Evolutionary conservation across 1,140 invertebrate genomes (phyloP).

Genomic region (Panonychus citri): DNA sequence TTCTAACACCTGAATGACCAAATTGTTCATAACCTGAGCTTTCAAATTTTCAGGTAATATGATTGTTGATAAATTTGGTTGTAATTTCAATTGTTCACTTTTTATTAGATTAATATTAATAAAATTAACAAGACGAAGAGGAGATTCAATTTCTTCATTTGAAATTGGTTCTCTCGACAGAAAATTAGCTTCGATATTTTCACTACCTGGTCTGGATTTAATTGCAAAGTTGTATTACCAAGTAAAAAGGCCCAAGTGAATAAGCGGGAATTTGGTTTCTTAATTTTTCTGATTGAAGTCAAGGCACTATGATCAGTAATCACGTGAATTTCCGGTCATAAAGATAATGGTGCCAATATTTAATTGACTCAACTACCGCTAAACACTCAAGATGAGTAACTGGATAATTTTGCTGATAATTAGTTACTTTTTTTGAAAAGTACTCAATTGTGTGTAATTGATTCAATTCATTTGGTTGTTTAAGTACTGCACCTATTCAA

Average conservation of each 20-base stretch:
- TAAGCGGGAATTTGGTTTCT: neutral
- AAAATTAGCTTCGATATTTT: conserved; percentile 3
- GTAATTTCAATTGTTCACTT: too few species aligned
- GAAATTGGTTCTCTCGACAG: neutral
- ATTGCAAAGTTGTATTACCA: conserved; percentile 5
- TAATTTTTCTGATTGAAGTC: neutral
- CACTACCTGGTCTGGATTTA: neutral
- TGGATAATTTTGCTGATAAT: conserved; percentile 26
- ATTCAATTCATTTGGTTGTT: conserved; percentile 8
- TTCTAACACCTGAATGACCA: too few species aligned
- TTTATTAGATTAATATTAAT: neutral
- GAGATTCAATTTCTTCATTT: too few species aligned
- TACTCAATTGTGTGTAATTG: conserved; percentile 12
- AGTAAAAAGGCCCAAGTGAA: neutral
- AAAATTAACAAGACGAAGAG: too few species aligned
- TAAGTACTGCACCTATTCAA: too few species aligned
- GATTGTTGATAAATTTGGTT: too few species aligned
- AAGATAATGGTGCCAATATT: conserved; percentile 28
- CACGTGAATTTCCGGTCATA: conserved; percentile 24
- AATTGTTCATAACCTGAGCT: too few species aligned
- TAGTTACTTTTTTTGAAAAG: conserved; percentile 18
- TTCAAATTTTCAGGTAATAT: too few species aligned
- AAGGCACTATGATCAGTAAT: conserved; percentile 23
- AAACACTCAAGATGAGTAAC: conserved; percentile 30
- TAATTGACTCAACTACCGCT: conserved; percentile 24